Conservation (phyloP, 1,140 invertebrate genomes). For the Schlechtendalia chinensis region DNA sequence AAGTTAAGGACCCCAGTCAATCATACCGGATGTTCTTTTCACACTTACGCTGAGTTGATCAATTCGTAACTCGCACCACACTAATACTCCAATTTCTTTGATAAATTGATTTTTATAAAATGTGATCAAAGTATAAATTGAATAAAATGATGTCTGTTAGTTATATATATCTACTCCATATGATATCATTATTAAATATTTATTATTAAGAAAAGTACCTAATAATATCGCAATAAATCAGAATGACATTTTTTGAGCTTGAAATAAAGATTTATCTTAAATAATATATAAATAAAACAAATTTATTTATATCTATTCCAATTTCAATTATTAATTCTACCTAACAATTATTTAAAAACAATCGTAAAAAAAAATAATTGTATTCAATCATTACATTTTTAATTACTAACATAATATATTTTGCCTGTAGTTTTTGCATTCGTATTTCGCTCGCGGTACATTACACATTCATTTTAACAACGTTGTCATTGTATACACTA, state of each 20-base stretch:
- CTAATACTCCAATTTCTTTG: background rate
- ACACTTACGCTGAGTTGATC: background rate
- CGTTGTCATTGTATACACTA: slow-evolving; percentile 35
- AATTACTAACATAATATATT: background rate
- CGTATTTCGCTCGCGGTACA: background rate
- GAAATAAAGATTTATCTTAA: too few relatives aligned
- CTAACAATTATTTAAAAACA: too few relatives aligned
- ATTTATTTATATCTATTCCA: too few relatives aligned
- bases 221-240: too few relatives aligned
- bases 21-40: slow-evolving; percentile 1
- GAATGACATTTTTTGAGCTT: too few relatives aligned
- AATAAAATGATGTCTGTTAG: background rate
- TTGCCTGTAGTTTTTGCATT: background rate
- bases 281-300: too few relatives aligned
- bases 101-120: background rate
- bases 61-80: slow-evolving; percentile 2
- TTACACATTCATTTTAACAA: slow-evolving; percentile 36
- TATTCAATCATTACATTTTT: background rate
- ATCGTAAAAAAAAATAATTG: too few relatives aligned
- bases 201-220: too few relatives aligned
- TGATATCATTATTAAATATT: too few relatives aligned
- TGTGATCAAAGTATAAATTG: background rate
- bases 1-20: slow-evolving; percentile 17
- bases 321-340: too few relatives aligned
- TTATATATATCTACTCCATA: too few relatives aligned